Evolutionary conservation across 2,888 invertebrate genomes (phyloP).

Genomic region (Xestia rhomboidea): DNA sequence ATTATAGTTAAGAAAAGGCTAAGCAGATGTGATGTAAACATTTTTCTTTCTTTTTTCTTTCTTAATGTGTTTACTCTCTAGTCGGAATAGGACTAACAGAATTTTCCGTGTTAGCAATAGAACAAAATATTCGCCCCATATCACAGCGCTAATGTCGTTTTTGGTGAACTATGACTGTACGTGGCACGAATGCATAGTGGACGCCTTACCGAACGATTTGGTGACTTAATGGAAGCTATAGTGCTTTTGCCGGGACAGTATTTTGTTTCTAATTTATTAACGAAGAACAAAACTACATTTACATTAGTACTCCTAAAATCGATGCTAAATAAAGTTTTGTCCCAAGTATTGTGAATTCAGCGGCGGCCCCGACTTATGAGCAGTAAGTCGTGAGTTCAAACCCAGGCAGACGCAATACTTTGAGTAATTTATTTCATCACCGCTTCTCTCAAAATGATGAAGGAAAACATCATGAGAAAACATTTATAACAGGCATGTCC

Average conservation of each 20-base stretch:
- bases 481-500: too few relatives aligned
- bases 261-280: constrained; percentile 27
- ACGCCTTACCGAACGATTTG: constrained; percentile 33
- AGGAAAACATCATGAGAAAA: too few relatives aligned
- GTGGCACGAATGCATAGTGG: constrained; percentile 47
- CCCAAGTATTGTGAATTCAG: not conserved
- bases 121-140: constrained; percentile 55
- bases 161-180: constrained; percentile 59
- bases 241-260: not conserved
- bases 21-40: not conserved
- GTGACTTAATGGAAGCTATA: constrained; percentile 30
- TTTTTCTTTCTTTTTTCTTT: too few relatives aligned
- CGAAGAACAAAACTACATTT: not conserved
- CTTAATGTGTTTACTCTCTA: not conserved
- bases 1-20: too few relatives aligned
- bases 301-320: not conserved
- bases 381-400: too few relatives aligned
- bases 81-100: not conserved
- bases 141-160: constrained; percentile 54
- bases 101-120: constrained; percentile 33
- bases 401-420: too few relatives aligned
- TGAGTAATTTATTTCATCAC: too few relatives aligned
- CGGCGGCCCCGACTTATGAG: too few relatives aligned
- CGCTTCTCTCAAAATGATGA: too few relatives aligned
- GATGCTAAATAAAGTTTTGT: not conserved